Conservation (phyloP, 2,797 vertebrate genomes). For the Protonibea diacanthus region DNA sequence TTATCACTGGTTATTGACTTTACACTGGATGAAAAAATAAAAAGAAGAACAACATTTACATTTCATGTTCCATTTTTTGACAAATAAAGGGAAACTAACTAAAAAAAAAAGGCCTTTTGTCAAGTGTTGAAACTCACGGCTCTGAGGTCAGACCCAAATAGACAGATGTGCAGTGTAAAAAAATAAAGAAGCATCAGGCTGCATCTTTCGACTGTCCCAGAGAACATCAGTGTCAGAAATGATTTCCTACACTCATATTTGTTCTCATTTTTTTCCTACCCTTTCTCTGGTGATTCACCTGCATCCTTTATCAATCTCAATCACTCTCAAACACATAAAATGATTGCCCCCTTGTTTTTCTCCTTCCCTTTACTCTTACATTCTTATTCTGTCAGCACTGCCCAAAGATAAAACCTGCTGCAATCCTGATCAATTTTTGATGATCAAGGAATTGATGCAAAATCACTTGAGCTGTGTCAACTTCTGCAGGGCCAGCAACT, state of each 20-base stretch:
- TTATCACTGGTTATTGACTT: constrained; percentile 28
- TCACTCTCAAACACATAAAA: neutral
- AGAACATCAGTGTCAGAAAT: neutral
- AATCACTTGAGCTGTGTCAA: neutral
- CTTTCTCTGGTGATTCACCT: neutral
- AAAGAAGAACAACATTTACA: neutral
- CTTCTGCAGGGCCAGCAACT: neutral
- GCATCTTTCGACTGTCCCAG: neutral
- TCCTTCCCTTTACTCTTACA: neutral
- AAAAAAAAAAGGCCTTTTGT: neutral
- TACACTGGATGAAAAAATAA: constrained; percentile 14
- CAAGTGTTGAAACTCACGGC: neutral
- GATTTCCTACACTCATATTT: neutral
- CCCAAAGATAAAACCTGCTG: neutral
- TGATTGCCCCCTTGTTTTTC: neutral
- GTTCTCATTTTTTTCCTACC: neutral
- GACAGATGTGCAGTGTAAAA: neutral
- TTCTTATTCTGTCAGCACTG: neutral
- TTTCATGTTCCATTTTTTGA: neutral
- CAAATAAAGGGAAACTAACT: neutral
- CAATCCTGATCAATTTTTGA: constrained; percentile 4
- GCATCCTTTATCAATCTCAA: constrained; percentile 1
- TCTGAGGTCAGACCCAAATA: neutral
- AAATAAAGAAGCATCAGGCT: neutral
- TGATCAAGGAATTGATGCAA: neutral